Evolutionary conservation across 2,888 invertebrate species (phyloP).

Genomic region (Eristalis intricaria): DNA sequence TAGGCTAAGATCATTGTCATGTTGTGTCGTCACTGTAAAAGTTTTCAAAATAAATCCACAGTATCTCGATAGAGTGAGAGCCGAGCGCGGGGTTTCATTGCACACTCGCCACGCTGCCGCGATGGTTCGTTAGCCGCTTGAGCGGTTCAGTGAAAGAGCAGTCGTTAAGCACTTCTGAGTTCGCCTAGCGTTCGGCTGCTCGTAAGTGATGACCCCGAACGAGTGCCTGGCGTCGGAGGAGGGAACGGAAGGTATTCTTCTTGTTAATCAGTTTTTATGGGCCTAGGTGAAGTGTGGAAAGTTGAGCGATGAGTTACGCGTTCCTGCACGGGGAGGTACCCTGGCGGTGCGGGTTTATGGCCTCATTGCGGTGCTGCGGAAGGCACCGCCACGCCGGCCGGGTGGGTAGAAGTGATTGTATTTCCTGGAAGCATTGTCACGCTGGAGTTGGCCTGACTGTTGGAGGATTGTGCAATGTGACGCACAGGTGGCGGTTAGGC

Average conservation of each 20-base stretch:
- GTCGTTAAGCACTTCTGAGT: conserved; percentile 15
- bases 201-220: conserved; percentile 9
- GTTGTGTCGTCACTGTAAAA: background rate
- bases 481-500: too few species aligned
- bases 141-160: conserved; percentile 21
- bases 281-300: background rate
- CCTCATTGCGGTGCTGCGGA: background rate
- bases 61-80: background rate
- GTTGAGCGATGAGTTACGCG: conserved; percentile 1
- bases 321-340: background rate
- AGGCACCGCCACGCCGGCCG: background rate
- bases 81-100: background rate
- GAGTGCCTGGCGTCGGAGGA: background rate
- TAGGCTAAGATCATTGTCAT: background rate
- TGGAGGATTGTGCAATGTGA: background rate
- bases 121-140: conserved; percentile 21
- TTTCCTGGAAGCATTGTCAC: background rate
- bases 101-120: background rate
- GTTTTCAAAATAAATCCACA: background rate
- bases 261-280: background rate
- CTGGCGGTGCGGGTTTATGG: background rate
- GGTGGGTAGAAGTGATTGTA: background rate
- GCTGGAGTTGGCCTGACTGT: background rate
- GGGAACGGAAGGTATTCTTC: background rate
- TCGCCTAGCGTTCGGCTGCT: conserved; percentile 11